Conservation (phyloP, 2,113 vertebrate species). For the Arizona elegans region DNA sequence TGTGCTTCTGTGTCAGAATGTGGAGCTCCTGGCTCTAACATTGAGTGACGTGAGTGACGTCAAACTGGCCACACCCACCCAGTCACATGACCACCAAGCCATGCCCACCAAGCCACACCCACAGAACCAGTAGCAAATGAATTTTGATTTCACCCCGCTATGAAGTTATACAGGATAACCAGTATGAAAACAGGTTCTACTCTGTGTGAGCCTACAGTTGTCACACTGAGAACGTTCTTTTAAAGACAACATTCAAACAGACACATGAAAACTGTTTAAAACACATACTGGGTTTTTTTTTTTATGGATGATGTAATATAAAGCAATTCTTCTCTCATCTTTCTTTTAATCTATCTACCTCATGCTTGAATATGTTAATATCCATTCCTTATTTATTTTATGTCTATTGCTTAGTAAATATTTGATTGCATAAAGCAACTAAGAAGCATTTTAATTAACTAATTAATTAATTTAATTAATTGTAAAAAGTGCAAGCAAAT, state of each 20-base stretch:
- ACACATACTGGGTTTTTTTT: background rate
- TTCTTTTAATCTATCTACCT: background rate
- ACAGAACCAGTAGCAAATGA: too few relatives aligned
- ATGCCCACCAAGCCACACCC: too few relatives aligned
- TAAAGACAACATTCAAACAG: background rate
- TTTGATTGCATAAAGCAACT: background rate
- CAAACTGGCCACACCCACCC: too few relatives aligned
- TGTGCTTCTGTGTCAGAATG: too few relatives aligned
- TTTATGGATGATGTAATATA: background rate
- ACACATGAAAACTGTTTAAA: background rate
- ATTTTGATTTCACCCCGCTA: background rate
- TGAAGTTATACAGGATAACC: background rate
- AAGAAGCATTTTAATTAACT: background rate
- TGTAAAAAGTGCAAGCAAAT: background rate
- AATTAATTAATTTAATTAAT: background rate
- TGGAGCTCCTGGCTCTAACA: too few relatives aligned
- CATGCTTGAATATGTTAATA: background rate
- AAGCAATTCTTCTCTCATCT: background rate
- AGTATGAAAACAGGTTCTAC: background rate
- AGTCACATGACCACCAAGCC: too few relatives aligned
- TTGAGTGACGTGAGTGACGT: too few relatives aligned
- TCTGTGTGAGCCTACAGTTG: background rate
- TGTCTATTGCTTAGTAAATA: background rate
- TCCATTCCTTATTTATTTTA: background rate
- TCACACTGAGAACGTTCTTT: background rate